Conservation (phyloP, 2,797 vertebrate species). For the Pogoniulus pusillus region DNA sequence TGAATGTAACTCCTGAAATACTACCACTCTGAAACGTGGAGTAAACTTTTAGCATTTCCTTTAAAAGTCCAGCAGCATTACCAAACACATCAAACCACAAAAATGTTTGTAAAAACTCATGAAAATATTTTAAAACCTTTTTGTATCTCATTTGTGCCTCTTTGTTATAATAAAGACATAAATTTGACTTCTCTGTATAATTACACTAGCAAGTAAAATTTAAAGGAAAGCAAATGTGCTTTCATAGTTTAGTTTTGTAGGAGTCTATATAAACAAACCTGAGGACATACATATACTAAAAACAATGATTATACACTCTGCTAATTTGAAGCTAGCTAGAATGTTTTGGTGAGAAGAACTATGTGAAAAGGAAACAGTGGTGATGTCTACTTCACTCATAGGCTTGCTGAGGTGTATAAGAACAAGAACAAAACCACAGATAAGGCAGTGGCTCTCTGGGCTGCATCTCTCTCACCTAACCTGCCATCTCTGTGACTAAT, state of each 20-base stretch:
- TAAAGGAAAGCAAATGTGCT: neutral
- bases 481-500: no score
- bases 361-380: no score
- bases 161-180: neutral
- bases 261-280: neutral
- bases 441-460: no score
- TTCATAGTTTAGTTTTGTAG: neutral
- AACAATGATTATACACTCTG: no score
- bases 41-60: neutral
- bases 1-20: neutral
- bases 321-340: no score
- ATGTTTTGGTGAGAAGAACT: no score
- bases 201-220: neutral
- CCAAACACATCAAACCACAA: neutral
- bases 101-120: neutral
- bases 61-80: neutral
- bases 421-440: no score
- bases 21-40: neutral
- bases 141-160: neutral
- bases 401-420: no score
- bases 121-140: neutral
- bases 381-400: no score
- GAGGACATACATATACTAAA: neutral
- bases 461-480: no score
- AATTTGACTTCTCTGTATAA: neutral